Evolutionary conservation across 1,140 invertebrate genomes (phyloP), one percentile per base, ranked within the genome.

Genomic region (Drosophila teissieri): DNA sequence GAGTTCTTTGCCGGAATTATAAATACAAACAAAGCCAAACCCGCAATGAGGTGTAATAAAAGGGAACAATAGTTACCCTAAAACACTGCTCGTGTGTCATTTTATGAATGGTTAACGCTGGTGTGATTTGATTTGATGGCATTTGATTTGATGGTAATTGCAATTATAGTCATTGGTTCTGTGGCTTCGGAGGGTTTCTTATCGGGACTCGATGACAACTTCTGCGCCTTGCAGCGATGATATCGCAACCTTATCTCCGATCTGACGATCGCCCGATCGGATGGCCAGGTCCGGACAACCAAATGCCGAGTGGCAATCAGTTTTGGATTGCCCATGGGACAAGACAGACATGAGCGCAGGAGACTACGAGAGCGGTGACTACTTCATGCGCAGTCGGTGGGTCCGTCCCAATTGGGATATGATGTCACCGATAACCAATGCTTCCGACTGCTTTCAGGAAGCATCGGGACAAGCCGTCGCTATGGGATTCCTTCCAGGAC

Each of bases 401-500:
- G 84, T 79, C 12, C 17, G 27, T 37, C n/a, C 40, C 7, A 61
- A 70, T 60, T 17, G 11, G 2, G 24, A 10, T 27, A 27, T 56
- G 64, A 39, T 17, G 19, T 56, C 48, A 55, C 24, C 36, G 4
- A 17, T 49, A 48, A 56, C 17, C 34, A 40, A 10, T 8, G 7
- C 27, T 55, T 49, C 37, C 68, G 24, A 7, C 22, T 67, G 15
- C 15, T 60, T 62, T 3, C 48, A 88, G 84, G 24, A 89, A 84
- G 45, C 3, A 49, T 36, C 64, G 64, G 10, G 83, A 88, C 40
- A 83, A 82, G 58, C 83, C 67, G 0, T 34, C 78, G 2, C 19
- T 92, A 49, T 92, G 91, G 91, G 79, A 92, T 22, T 84, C 81
- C 8, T 92, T 92, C 39, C 83, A 96, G 91, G 96, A 97, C 90